Conservation (phyloP, 2,888 invertebrate species). For the Tetragonula carbonaria region DNA sequence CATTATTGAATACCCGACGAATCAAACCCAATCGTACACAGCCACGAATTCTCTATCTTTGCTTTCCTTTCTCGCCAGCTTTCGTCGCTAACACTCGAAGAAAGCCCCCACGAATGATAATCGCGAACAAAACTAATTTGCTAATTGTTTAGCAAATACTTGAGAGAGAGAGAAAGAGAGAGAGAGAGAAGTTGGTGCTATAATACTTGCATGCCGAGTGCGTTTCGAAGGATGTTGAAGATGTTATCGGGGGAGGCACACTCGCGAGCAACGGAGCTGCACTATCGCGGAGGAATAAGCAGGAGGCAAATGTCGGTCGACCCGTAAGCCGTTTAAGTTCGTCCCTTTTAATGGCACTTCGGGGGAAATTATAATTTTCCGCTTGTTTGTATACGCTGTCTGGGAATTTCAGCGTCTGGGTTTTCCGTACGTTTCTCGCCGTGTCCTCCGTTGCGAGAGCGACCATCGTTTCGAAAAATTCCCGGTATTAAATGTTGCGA, state of each 20-base stretch:
- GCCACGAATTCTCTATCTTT: too few species aligned
- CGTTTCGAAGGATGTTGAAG: conserved; percentile 3
- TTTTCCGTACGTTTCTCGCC: too few species aligned
- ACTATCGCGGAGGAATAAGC: neutral
- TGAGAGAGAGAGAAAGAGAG: neutral
- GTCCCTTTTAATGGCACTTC: conserved; percentile 17
- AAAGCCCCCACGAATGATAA: conserved; percentile 32
- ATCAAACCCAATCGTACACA: too few species aligned
- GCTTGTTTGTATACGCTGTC: conserved; percentile 10
- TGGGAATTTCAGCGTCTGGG: neutral
- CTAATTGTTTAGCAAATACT: conserved; percentile 66
- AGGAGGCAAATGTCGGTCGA: neutral
- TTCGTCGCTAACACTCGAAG: neutral
- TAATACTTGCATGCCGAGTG: conserved; percentile 6
- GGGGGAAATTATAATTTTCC: conserved; percentile 37
- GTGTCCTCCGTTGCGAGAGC: neutral
- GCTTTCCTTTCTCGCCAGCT: neutral
- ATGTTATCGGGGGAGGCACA: neutral
- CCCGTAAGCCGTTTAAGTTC: conserved; percentile 14
- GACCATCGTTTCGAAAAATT: conserved; percentile 16
- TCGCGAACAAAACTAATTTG: conserved; percentile 70
- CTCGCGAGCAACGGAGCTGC: neutral
- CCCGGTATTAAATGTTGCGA: conserved; percentile 23
- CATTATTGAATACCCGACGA: too few species aligned
- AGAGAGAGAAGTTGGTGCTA: neutral